Percentiles rank a stretch among this genome's conserved stretches.
Evolutionary conservation across 2,888 invertebrate species (phyloP).

Genomic region (Escarpia spicata): DNA sequence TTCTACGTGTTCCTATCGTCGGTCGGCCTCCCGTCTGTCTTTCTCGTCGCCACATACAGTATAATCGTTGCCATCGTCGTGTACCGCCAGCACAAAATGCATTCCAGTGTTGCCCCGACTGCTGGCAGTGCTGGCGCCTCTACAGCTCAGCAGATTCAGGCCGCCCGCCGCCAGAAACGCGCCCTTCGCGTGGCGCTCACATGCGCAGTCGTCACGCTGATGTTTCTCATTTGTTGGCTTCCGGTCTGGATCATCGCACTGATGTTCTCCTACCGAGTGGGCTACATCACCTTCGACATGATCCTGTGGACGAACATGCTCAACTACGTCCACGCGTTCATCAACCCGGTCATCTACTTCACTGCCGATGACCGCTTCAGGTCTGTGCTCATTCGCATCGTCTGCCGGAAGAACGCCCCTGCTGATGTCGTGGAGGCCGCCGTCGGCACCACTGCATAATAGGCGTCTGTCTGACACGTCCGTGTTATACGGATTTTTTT

Average conservation of each 20-base stretch:
- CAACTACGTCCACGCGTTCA: neutral
- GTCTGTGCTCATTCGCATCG: neutral
- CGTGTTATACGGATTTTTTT: no score
- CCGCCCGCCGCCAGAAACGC: neutral
- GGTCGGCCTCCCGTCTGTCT: neutral
- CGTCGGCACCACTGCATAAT: neutral
- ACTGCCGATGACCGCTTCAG: neutral
- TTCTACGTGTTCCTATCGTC: neutral
- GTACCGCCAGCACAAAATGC: neutral
- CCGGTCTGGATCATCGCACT: neutral
- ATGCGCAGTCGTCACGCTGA: neutral
- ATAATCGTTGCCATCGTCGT: neutral
- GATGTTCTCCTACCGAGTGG: neutral
- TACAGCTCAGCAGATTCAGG: neutral
- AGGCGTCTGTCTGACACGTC: neutral
- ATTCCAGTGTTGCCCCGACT: neutral
- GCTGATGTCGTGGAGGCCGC: neutral
- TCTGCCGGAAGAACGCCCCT: neutral
- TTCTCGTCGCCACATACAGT: neutral
- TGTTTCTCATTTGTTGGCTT: neutral
- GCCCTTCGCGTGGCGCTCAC: neutral
- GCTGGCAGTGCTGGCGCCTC: neutral
- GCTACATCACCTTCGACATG: neutral
- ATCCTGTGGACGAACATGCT: neutral
- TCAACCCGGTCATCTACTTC: neutral